Evolutionary conservation across 1,140 invertebrate genomes (phyloP).

Genomic region (Onthophagus taurus): DNA sequence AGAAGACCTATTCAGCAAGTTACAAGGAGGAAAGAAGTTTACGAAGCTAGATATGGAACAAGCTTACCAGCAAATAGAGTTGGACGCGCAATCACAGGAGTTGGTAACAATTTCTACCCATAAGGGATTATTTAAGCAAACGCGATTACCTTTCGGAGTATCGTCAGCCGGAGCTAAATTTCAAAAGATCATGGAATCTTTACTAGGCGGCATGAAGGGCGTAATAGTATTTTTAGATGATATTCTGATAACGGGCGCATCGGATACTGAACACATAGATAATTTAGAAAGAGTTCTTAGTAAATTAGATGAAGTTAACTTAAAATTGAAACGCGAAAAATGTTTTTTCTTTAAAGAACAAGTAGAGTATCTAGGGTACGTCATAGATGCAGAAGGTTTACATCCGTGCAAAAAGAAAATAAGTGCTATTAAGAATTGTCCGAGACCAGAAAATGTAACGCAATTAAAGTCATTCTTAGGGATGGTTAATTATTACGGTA

Average conservation of each 20-base stretch:
- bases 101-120: constrained; percentile 17
- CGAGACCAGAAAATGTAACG: constrained; percentile 24
- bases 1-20: constrained; percentile 9
- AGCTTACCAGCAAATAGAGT: constrained; percentile 33
- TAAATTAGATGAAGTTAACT: background rate
- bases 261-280: too few relatives aligned
- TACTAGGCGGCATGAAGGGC: constrained; percentile 26
- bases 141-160: constrained; percentile 40
- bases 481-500: constrained; percentile 33
- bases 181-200: constrained; percentile 30
- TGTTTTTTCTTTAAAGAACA: constrained; percentile 23
- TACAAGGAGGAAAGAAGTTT: constrained; percentile 20
- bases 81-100: constrained; percentile 2
- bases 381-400: constrained; percentile 17
- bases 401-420: constrained; percentile 17
- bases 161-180: constrained; percentile 38
- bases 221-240: constrained; percentile 33
- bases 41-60: constrained; percentile 33
- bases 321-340: constrained; percentile 14
- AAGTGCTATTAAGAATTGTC: constrained; percentile 21
- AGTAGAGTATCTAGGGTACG: constrained; percentile 30
- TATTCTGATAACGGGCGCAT: background rate
- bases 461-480: constrained; percentile 30
- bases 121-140: constrained; percentile 25
- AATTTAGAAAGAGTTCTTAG: too few relatives aligned